A percentile compares a stretch with the other conserved stretches of the same genome.
Conservation (phyloP, 2,797 vertebrate species). For the Chaenodraco wilsoni region DNA sequence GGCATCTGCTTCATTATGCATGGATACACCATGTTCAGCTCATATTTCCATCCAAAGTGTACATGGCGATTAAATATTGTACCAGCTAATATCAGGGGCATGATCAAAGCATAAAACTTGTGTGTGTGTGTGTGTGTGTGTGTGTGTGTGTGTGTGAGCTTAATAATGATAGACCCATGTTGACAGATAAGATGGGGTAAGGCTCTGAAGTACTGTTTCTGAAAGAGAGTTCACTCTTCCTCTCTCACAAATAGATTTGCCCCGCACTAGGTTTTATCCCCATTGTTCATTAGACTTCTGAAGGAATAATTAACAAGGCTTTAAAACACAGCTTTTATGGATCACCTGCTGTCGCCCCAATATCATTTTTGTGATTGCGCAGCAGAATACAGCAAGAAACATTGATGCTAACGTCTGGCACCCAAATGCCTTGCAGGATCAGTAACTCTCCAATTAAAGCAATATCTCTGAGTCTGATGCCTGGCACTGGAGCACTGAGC, state of each 20-base stretch:
- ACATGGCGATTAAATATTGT: conserved; percentile 65
- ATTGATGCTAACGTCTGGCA: conserved; percentile 85
- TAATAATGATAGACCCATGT: conserved; percentile 65
- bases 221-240: conserved; percentile 64
- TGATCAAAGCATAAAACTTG: conserved; percentile 59
- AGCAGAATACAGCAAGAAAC: conserved; percentile 84
- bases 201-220: conserved; percentile 66
- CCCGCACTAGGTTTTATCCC: conserved; percentile 79
- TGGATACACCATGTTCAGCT: conserved; percentile 62
- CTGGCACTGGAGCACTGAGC: conserved; percentile 66
- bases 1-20: conserved; percentile 79
- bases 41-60: conserved; percentile 60
- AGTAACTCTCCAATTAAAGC: conserved; percentile 87
- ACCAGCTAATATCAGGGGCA: conserved; percentile 42
- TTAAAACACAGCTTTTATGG: conserved; percentile 88
- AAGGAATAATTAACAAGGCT: conserved; percentile 89
- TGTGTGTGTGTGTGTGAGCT: conserved; percentile 34
- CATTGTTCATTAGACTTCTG: conserved; percentile 87
- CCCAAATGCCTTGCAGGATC: conserved; percentile 85
- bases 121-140: conserved; percentile 39
- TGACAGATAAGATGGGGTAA: conserved; percentile 68
- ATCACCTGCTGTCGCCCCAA: conserved; percentile 88
- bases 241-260: conserved; percentile 75
- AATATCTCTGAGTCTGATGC: conserved; percentile 80
- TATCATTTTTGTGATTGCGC: conserved; percentile 88